Evolutionary conservation across 2,888 invertebrate species (phyloP), one percentile per base, ranked within the genome.

Genomic region (Leptothorax acervorum): DNA sequence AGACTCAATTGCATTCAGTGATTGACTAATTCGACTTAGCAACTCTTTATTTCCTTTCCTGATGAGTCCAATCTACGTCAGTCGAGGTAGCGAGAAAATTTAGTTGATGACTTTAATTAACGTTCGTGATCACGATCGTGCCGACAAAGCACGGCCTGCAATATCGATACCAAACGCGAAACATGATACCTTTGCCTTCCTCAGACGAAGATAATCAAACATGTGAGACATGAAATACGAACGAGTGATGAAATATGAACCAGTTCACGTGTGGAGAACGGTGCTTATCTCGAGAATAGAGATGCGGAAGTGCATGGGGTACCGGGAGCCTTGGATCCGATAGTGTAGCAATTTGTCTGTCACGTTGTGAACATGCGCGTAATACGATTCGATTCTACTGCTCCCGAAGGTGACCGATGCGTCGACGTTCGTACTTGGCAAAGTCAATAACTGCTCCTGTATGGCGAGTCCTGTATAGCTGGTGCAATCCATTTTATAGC

Each of bases 291-390:
- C 12, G 79, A 60, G 73, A 71, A 39, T 55, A 48, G 73, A 68
- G 68, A 55, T 42, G 42, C 78, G 68, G 45, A 60, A 48, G 35
- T 81, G 60, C 48, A 39, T 35, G 6, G 8, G 31, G 28, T 35
- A 35, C 63, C 15, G 35, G n/a, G 55, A 35, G 28, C 48, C 79
- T 81, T 39, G 31, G 73, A 71, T 48, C 57, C 42, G 65, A 85
- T 85, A 79, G 62, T 57, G 57, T 55, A 63, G 84, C 86, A 70
- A 87, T 85, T 89, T 87, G 82, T 86, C 85, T 63, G 60, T 88
- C 83, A 57, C 82, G 81, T 75, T 82, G 81, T 48, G 79, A 81
- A 71, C 79, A 71, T 57, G 79, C 71, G 60, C 79, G 71, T 71
- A 71, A 81, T 81, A 81, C 71, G 60, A 81, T 81, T 81, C 79